Conservation (phyloP, 2,888 invertebrate species). For the Eupithecia subumbrata region DNA sequence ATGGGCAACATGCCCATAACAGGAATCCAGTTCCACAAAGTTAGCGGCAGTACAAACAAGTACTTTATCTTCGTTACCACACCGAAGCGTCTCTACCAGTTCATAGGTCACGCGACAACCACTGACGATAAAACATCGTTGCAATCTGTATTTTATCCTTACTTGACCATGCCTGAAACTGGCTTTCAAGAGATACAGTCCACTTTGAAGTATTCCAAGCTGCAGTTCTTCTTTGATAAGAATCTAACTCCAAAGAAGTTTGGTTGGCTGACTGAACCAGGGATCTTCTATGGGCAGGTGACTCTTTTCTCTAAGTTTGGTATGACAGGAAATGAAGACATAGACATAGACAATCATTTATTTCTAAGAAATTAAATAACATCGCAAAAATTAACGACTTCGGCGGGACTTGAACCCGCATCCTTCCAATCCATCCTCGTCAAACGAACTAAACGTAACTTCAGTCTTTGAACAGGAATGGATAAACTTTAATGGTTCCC, state of each 20-base stretch:
- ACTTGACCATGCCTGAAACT: conserved; percentile 88
- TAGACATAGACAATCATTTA: too few species aligned
- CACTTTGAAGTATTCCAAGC: conserved; percentile 88
- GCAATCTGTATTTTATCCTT: conserved; percentile 90
- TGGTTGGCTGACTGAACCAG: conserved; percentile 94
- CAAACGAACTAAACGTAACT: too few species aligned
- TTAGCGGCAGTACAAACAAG: conserved; percentile 86
- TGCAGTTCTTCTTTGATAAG: conserved; percentile 90
- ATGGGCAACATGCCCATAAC: conserved; percentile 92
- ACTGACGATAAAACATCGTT: conserved; percentile 91
- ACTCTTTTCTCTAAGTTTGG: not conserved
- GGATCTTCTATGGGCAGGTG: conserved; percentile 92
- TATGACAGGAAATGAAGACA: not conserved
- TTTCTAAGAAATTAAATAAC: too few species aligned
- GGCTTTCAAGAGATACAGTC: conserved; percentile 89
- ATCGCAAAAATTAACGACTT: too few species aligned
- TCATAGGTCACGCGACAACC: conserved; percentile 89
- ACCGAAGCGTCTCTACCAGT: conserved; percentile 93
- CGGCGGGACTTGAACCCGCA: too few species aligned
- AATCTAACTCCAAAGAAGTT: conserved; percentile 89
- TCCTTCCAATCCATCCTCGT: too few species aligned
- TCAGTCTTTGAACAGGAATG: too few species aligned
- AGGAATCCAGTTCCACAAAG: conserved; percentile 92
- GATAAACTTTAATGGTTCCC: too few species aligned
- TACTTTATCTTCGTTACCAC: conserved; percentile 94